Conservation (phyloP, 2,797 vertebrate genomes). For the Typhlichthys eigenmanni region DNA sequence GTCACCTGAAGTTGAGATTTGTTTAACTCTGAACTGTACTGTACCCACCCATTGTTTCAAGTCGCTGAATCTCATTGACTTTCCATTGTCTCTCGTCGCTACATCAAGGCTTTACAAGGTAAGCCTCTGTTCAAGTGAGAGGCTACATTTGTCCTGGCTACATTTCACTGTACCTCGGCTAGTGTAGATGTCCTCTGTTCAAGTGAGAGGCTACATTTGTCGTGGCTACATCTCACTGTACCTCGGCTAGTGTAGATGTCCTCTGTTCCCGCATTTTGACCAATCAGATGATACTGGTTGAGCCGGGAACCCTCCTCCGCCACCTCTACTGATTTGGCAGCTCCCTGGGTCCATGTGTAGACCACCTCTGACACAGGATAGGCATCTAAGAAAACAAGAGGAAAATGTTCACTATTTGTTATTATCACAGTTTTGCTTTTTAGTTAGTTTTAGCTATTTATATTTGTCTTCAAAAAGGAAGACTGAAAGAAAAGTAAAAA, state of each 20-base stretch:
- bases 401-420: background rate
- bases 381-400: conserved; percentile 78
- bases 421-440: too few species aligned
- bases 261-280: conserved; percentile 90
- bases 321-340: conserved; percentile 91
- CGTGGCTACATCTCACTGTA: conserved; percentile 46
- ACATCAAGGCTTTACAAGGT: too few species aligned
- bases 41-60: too few species aligned
- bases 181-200: conserved; percentile 91
- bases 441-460: too few species aligned
- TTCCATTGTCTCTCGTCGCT: too few species aligned
- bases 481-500: too few species aligned
- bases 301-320: conserved; percentile 95
- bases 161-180: conserved; percentile 83
- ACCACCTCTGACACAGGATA: conserved; percentile 96
- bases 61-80: too few species aligned
- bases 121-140: too few species aligned
- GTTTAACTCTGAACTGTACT: too few species aligned
- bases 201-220: too few species aligned
- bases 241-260: conserved; percentile 94
- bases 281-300: conserved; percentile 95
- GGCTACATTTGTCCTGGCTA: background rate
- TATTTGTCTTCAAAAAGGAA: too few species aligned
- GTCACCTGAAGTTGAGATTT: too few species aligned
- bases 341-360: conserved; percentile 90